Evolutionary conservation across 2,797 vertebrate genomes (phyloP), one percentile per base, ranked within the genome.

Genomic region (Discoglossus pictus): DNA sequence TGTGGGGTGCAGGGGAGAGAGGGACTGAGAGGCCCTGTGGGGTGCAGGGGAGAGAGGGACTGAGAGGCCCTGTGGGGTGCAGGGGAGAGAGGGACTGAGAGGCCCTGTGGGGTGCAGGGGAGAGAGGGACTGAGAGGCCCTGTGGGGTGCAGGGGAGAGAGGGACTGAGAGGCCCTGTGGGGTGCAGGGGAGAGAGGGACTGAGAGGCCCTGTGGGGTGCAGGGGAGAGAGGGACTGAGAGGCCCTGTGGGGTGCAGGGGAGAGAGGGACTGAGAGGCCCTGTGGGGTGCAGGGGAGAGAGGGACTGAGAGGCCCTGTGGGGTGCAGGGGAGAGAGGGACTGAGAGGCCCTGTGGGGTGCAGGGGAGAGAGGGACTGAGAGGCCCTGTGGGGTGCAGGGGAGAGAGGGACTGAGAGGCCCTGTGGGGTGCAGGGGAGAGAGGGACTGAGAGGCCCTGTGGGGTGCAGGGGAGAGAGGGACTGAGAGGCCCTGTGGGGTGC

Each of bases 141-240:
- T n/a, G n/a, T n/a, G n/a, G n/a, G 36, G 21, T 1, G 9, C 1
- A 35, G 6, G 3, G 2, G n/a, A n/a, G 4, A 2, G 1, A 0
- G 56, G 12, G 8, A n/a, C n/a, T n/a, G n/a, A n/a, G n/a, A n/a
- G n/a, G n/a, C n/a, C n/a, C n/a, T n/a, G n/a, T n/a, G n/a, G n/a
- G n/a, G n/a, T n/a, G n/a, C n/a, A n/a, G n/a, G n/a, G n/a, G n/a
- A n/a, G 48, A 2, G 8, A 21, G 21, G 24, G 50, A 4, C 6
- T 12, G n/a, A 12, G 16, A 23, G 4, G 0, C n/a, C n/a, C n/a
- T n/a, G n/a, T n/a, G n/a, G n/a, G n/a, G n/a, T n/a, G n/a, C n/a
- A 0, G 7, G 13, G 1, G 47, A 1, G 24, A 1, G 16, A 8
- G 3, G 1, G 4, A 21, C 6, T 0, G 10, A 0, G 7, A n/a